phyloP scores from a whole-genome alignment of 2,113 vertebrate species.

The Phrynocephalus versicolor region DNA sequence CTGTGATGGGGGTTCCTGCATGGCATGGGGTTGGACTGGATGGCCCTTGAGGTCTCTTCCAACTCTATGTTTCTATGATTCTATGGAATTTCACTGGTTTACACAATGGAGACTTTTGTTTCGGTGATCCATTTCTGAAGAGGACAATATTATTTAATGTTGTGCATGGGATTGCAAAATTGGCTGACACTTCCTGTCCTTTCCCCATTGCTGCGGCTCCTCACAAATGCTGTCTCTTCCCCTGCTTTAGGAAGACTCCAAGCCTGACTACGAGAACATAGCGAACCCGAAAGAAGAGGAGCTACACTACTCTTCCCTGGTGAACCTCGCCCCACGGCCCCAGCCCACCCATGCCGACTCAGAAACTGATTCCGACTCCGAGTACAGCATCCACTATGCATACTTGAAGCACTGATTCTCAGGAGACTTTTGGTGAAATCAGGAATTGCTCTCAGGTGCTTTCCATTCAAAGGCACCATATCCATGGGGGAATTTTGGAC shows the following conservation, averaged over 20 bases:
- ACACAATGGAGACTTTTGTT: no score
- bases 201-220: no score
- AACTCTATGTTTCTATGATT: no score
- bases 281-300: neutral
- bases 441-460: neutral
- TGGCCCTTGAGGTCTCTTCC: no score
- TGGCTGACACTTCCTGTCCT: neutral
- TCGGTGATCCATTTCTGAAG: no score
- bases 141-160: neutral
- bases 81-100: no score
- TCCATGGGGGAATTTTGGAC: neutral
- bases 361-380: constrained; percentile 25
- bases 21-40: no score
- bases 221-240: neutral
- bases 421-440: neutral
- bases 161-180: neutral
- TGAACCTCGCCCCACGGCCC: neutral
- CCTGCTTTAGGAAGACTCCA: constrained; percentile 7
- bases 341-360: neutral
- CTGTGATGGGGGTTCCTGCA: no score
- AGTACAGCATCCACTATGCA: constrained; percentile 29
- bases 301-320: constrained; percentile 24
- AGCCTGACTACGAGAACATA: constrained; percentile 26
- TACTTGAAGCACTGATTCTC: neutral
- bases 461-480: neutral